Evolutionary conservation across 2,888 invertebrate species (phyloP).

Genomic region (Caenorhabditis sp.): DNA sequence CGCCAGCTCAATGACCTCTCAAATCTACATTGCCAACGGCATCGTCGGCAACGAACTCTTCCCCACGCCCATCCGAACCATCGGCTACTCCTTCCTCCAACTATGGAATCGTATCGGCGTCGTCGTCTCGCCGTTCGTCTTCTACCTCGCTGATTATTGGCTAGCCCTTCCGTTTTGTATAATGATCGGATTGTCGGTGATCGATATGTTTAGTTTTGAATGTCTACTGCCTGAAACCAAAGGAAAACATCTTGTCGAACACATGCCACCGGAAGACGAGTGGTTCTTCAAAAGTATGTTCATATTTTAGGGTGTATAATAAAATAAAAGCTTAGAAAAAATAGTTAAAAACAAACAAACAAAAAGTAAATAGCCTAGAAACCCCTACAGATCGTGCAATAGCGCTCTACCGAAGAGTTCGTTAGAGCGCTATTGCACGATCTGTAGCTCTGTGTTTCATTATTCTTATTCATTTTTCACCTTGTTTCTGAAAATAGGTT

Average conservation of each 20-base stretch:
- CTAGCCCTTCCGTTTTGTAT: slow-evolving; percentile 58
- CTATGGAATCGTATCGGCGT: slow-evolving; percentile 62
- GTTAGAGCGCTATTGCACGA: too few species aligned
- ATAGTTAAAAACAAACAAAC: too few species aligned
- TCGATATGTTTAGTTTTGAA: slow-evolving; percentile 54
- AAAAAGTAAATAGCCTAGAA: too few species aligned
- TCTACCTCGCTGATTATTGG: slow-evolving; percentile 59
- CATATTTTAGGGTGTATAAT: too few species aligned
- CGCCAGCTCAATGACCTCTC: slow-evolving; percentile 51
- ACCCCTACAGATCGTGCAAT: too few species aligned
- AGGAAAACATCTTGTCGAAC: slow-evolving; percentile 54
- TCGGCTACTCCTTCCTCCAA: slow-evolving; percentile 61
- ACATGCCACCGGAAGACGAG: slow-evolving; percentile 55
- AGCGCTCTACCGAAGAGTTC: too few species aligned
- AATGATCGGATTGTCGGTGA: slow-evolving; percentile 50
- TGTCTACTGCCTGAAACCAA: slow-evolving; percentile 64
- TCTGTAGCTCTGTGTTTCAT: too few species aligned
- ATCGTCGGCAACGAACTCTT: slow-evolving; percentile 63
- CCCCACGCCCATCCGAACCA: slow-evolving; percentile 64
- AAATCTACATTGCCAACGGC: slow-evolving; percentile 52
- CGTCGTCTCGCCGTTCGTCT: slow-evolving; percentile 60
- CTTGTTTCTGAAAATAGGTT: too few species aligned
- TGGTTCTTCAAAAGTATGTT: slow-evolving; percentile 42
- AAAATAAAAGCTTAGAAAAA: too few species aligned
- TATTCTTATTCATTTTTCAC: too few species aligned